A percentile compares a stretch with the other conserved stretches of the same genome.
Conservation (phyloP, 2,888 invertebrate species). For the Boloria selene region DNA sequence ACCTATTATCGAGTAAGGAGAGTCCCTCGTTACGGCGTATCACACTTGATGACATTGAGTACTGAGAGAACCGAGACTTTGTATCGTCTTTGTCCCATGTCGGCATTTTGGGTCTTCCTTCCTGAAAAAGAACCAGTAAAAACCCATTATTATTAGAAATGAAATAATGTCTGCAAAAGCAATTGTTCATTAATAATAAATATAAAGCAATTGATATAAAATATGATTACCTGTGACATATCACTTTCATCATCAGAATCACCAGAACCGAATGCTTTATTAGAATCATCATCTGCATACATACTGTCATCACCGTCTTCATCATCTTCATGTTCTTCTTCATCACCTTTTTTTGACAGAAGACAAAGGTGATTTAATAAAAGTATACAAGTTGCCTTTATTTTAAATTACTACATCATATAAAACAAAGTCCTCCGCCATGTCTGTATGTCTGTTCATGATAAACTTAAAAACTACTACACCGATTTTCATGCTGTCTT, state of each 20-base stretch:
- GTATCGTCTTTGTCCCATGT: slow-evolving; percentile 86
- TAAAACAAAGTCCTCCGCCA: too few relatives aligned
- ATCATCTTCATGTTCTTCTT: slow-evolving; percentile 50
- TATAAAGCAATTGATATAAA: too few relatives aligned
- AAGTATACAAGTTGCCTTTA: not conserved
- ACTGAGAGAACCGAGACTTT: slow-evolving; percentile 94
- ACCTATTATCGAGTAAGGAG: slow-evolving; percentile 90
- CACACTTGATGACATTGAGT: slow-evolving; percentile 96
- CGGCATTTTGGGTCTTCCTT: slow-evolving; percentile 57
- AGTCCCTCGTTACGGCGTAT: slow-evolving; percentile 92
- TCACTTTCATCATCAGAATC: slow-evolving; percentile 73
- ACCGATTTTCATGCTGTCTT: too few relatives aligned
- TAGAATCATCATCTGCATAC: slow-evolving; percentile 64
- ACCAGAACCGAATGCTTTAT: slow-evolving; percentile 67
- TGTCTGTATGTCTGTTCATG: too few relatives aligned
- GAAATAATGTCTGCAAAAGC: too few relatives aligned
- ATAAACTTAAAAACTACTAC: too few relatives aligned
- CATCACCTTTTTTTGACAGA: slow-evolving; percentile 33
- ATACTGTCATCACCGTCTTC: slow-evolving; percentile 54
- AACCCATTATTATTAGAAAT: too few relatives aligned
- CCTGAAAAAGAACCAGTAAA: slow-evolving; percentile 23
- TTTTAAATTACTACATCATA: too few relatives aligned
- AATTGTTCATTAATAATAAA: too few relatives aligned
- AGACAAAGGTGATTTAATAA: not conserved
- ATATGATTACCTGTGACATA: slow-evolving; percentile 54